Base-by-base conservation (phyloP, 2,113 vertebrate genomes). In the Peromyscus polionotus region DNA sequence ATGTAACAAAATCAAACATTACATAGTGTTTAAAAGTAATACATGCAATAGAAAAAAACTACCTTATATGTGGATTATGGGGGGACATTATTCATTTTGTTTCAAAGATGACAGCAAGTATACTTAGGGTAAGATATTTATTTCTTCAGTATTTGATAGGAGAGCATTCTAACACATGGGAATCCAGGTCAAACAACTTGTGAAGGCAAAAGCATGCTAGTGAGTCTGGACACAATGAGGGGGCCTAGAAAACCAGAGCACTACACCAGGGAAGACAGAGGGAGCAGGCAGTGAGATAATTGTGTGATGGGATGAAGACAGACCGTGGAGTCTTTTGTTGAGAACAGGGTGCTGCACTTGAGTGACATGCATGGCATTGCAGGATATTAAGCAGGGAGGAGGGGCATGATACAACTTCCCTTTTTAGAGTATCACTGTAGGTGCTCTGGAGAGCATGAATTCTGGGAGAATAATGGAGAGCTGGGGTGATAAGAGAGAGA, bases 221-320 rank as follows among this genome's bases (percentile, higher is more conserved):
- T 24, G 17, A 20, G 8, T 10, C 1, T 12, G 24, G n/a, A 9
- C 68, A 11, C 8, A 61, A 1, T 10, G 31, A 79, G 57, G 70
- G 63, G 1, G 2, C 45, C 45, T 4, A 19, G 12, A 45, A 42
- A 51, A n/a, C 75, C 17, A 51, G 31, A 81, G 17, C 31, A 33
- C 9, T 19, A 9, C 36, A 19, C 33, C 4, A 48, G 12, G 2
- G 5, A 65, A 11, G 28, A n/a, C 3, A 20, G 0, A 9, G 3
- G 36, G 36, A 57, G 5, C n/a, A 42, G 63, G 42, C 42, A 17
- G 13, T 0, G 5, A 81, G 16, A 45, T 12, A 0, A 61, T 33
- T 63, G 17, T 36, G 3, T n/a, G 6, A 10, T 9, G 22, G 24
- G 1, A 3, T 20, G 36, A 59, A 45, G 33, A 11, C 9, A 54